A percentile compares a stretch with the other conserved stretches of the same genome.
Conservation (phyloP, 64 coral and sea anemone species). For the Orbicella faveolata region DNA sequence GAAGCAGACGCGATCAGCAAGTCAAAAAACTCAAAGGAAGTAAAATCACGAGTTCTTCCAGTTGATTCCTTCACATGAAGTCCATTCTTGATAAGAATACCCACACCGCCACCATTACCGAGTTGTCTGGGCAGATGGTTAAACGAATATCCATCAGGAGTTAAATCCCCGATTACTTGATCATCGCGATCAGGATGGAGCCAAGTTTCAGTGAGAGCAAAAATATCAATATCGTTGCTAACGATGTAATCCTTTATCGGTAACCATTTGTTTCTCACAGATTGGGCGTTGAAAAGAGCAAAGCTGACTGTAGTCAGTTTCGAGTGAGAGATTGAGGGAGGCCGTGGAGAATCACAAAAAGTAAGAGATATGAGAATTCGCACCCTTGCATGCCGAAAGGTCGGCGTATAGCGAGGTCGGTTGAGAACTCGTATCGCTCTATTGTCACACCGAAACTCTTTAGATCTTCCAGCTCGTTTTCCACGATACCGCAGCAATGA, state of each 20-base stretch:
- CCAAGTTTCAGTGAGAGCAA: background rate
- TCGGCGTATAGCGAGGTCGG: background rate
- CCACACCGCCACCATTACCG: background rate
- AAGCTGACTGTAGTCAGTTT: background rate
- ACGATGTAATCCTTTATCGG: background rate
- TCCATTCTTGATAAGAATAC: background rate
- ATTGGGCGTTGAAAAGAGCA: background rate
- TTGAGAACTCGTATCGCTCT: background rate
- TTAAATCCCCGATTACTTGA: background rate
- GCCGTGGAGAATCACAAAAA: background rate
- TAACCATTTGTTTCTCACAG: background rate
- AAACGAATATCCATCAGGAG: background rate
- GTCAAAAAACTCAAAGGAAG: conserved; percentile 27
- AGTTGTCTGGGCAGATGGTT: background rate
- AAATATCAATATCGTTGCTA: background rate
- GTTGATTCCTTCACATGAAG: background rate
- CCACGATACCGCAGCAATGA: background rate
- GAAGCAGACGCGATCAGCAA: conserved; percentile 16
- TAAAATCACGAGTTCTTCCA: background rate
- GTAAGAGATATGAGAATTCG: background rate
- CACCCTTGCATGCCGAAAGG: background rate
- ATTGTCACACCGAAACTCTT: background rate
- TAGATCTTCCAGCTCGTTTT: conserved; percentile 7
- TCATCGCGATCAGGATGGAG: background rate
- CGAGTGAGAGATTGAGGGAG: background rate